These are phyloP conservation scores for Parus major DNA, from an alignment of 2,113 vertebrate genomes.

Conservation along the genomic window DNA sequence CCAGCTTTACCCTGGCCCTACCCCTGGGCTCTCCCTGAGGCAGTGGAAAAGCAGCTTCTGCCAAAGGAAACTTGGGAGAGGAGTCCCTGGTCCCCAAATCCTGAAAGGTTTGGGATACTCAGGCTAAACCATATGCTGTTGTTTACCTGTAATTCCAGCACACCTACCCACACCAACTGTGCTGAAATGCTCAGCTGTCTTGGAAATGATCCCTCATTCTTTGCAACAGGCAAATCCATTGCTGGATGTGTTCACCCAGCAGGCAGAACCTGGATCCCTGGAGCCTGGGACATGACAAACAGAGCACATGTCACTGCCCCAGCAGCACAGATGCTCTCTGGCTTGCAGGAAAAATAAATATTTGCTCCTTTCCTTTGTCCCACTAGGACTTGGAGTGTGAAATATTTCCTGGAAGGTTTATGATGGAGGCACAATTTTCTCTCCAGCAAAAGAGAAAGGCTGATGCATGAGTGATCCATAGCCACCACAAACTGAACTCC, in stretches of 20 bases:
- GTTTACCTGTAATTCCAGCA: not conserved
- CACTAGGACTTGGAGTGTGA: conserved; percentile 3
- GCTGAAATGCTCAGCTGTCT: not conserved
- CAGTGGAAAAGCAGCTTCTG: not conserved
- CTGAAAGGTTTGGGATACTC: not conserved
- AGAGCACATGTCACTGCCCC: not conserved
- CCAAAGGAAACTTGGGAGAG: not conserved
- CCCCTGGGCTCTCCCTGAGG: not conserved
- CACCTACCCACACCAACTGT: not conserved
- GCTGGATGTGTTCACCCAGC: not conserved
- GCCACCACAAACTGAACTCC: not conserved
- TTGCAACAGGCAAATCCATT: not conserved
- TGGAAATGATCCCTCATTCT: not conserved
- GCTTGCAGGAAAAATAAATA: not conserved
- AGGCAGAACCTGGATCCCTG: not conserved
- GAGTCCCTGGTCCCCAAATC: not conserved
- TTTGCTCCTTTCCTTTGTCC: conserved; percentile 18
- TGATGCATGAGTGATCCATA: conserved; percentile 40
- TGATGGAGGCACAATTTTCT: not conserved
- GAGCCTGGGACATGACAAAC: not conserved
- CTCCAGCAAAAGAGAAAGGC: not conserved
- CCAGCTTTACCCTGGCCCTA: not conserved
- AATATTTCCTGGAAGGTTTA: not conserved
- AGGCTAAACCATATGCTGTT: not conserved
- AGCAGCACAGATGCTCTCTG: not conserved